Conservation (phyloP, 1,140 invertebrate genomes). For the Drosophila sechellia region DNA sequence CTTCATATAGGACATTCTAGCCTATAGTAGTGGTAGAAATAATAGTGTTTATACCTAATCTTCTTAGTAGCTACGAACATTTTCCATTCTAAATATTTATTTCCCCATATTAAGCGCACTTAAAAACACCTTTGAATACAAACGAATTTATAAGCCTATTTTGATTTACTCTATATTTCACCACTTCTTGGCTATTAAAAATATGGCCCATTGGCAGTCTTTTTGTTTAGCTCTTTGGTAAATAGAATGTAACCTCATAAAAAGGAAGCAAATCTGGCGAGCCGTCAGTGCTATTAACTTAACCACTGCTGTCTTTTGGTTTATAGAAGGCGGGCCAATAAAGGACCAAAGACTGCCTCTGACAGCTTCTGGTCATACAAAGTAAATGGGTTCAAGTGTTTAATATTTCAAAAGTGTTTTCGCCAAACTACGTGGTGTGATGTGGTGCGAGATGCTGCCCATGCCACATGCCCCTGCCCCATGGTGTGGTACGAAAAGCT, state of each 20-base stretch:
- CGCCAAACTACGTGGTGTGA: slow-evolving; percentile 51
- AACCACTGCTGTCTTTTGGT: background rate
- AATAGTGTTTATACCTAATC: background rate
- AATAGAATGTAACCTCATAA: background rate
- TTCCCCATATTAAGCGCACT: no score
- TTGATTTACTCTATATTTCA: no score
- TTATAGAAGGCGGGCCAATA: slow-evolving; percentile 2
- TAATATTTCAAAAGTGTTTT: slow-evolving; percentile 73
- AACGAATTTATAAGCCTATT: no score
- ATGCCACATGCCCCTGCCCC: background rate
- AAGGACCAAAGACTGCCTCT: slow-evolving; percentile 11
- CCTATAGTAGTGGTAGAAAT: background rate
- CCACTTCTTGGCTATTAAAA: no score
- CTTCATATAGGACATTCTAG: slow-evolving; percentile 6
- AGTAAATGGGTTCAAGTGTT: slow-evolving; percentile 73
- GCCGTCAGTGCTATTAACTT: background rate
- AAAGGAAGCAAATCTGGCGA: background rate
- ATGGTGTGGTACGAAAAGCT: slow-evolving; percentile 3
- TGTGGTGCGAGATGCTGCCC: slow-evolving; percentile 32
- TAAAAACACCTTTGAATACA: no score
- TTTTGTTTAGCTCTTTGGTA: no score
- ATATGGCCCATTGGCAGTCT: no score
- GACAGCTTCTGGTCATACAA: slow-evolving; percentile 44
- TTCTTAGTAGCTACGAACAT: no score
- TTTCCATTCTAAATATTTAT: no score